Evolutionary conservation across 2,888 invertebrate genomes (phyloP).

Genomic region (Cetonia aurata): DNA sequence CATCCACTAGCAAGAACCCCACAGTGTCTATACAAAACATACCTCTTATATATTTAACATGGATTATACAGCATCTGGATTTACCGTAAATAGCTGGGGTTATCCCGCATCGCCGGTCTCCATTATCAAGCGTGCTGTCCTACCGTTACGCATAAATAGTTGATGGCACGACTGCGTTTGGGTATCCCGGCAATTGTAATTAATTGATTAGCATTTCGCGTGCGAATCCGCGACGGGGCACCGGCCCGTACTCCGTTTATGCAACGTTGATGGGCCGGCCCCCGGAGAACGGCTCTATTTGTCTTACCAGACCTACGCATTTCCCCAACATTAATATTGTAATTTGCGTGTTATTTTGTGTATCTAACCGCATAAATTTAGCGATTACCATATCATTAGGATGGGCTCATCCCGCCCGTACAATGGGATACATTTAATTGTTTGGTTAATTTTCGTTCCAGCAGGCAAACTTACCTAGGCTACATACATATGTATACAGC

Average conservation of each 20-base stretch:
- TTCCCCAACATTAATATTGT: constrained; percentile 38
- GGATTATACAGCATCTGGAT: constrained; percentile 28
- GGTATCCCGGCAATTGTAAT: constrained; percentile 29
- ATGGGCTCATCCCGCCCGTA: constrained; percentile 20
- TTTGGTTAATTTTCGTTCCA: constrained; percentile 28
- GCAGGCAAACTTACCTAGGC: constrained; percentile 1
- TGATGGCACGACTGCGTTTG: constrained; percentile 3
- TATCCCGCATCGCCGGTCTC: constrained; percentile 1
- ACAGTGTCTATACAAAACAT: too few relatives aligned
- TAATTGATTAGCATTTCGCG: constrained; percentile 40
- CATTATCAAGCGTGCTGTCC: constrained; percentile 9
- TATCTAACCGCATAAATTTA: constrained; percentile 40
- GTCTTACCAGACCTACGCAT: constrained; percentile 32
- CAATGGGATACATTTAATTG: constrained; percentile 35
- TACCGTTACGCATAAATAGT: constrained; percentile 23
- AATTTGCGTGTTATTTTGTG: constrained; percentile 36
- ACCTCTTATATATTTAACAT: constrained; percentile 9
- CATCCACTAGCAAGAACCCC: too few relatives aligned
- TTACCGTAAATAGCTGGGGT: constrained; percentile 12
- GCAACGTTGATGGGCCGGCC: constrained; percentile 22
- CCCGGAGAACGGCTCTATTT: constrained; percentile 23
- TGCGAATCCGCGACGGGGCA: constrained; percentile 16
- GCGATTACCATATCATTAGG: constrained; percentile 40
- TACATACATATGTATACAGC: not conserved
- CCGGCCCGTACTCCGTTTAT: constrained; percentile 22